A percentile compares a stretch with the other conserved stretches of the same genome.
These are phyloP conservation scores for Ochropacha duplaris DNA, from an alignment of 2,888 invertebrate species.

Conservation along the genomic window DNA sequence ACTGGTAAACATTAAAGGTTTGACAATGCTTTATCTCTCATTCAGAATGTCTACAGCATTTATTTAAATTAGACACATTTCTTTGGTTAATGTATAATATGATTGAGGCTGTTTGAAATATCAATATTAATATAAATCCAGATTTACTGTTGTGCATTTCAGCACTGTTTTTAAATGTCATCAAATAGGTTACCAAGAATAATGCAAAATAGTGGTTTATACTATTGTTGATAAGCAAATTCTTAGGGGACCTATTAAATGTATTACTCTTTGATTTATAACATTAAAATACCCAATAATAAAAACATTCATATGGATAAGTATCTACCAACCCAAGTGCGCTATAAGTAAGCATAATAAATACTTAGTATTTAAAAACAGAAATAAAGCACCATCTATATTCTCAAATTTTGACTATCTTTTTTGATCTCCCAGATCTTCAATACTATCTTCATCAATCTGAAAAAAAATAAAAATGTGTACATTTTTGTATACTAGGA, in stretches of 20 bases:
- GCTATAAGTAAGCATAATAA: not conserved
- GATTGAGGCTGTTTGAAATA: not conserved
- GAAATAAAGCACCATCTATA: constrained; percentile 45
- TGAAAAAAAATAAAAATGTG: constrained; percentile 56
- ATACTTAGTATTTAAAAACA: constrained; percentile 23
- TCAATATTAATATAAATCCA: no score
- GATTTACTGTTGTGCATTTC: no score
- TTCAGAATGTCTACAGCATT: constrained; percentile 12
- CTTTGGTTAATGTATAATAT: not conserved
- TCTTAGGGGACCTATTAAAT: no score
- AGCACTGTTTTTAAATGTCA: no score
- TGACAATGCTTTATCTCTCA: constrained; percentile 41
- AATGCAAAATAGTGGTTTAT: no score
- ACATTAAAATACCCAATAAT: not conserved
- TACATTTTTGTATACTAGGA: no score
- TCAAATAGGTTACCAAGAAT: no score
- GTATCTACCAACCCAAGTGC: not conserved
- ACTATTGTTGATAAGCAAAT: no score
- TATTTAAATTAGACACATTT: constrained; percentile 1
- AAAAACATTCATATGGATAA: no score
- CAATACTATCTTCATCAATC: constrained; percentile 94
- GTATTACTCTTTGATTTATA: no score
- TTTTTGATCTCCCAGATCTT: constrained; percentile 96
- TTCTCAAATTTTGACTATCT: constrained; percentile 83
- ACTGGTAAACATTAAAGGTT: constrained; percentile 6